Evolutionary conservation across 2,797 vertebrate genomes (phyloP).

Genomic region (Typhlichthys eigenmanni): DNA sequence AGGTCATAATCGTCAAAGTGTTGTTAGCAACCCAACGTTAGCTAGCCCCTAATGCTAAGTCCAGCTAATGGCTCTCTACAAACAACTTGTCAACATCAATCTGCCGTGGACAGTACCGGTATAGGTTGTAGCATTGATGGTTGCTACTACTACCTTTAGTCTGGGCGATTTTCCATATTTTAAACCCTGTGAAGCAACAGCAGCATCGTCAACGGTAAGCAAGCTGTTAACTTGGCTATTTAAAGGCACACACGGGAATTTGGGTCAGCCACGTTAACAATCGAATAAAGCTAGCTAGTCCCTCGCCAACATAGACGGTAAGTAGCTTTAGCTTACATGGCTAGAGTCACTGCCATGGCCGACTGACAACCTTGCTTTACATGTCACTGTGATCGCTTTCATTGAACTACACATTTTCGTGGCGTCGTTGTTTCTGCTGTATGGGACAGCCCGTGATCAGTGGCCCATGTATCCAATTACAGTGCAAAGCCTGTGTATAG

Average conservation of each 20-base stretch:
- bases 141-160: slow-evolving; percentile 4
- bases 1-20: slow-evolving; percentile 42
- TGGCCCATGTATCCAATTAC: slow-evolving; percentile 16
- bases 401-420: not conserved
- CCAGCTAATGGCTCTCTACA: slow-evolving; percentile 52
- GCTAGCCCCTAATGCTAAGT: slow-evolving; percentile 57
- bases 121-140: not conserved
- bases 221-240: slow-evolving; percentile 34
- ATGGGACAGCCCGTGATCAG: not conserved
- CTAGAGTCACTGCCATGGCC: slow-evolving; percentile 35
- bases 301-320: slow-evolving; percentile 61
- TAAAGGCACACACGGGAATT: slow-evolving; percentile 55
- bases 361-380: not conserved
- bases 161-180: not conserved
- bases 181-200: slow-evolving; percentile 28
- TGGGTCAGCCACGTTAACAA: slow-evolving; percentile 67
- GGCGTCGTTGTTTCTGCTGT: not conserved
- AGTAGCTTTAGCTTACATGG: slow-evolving; percentile 58
- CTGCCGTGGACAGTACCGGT: slow-evolving; percentile 43
- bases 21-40: slow-evolving; percentile 55
- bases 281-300: slow-evolving; percentile 31
- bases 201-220: slow-evolving; percentile 62
- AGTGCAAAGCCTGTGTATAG: slow-evolving; percentile 23
- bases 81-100: slow-evolving; percentile 73
- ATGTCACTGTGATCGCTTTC: not conserved